Percentiles rank a stretch among this genome's conserved stretches.
These are phyloP conservation scores for Crax fasciolata DNA, from an alignment of 2,797 vertebrate genomes.

Conservation along the genomic window DNA sequence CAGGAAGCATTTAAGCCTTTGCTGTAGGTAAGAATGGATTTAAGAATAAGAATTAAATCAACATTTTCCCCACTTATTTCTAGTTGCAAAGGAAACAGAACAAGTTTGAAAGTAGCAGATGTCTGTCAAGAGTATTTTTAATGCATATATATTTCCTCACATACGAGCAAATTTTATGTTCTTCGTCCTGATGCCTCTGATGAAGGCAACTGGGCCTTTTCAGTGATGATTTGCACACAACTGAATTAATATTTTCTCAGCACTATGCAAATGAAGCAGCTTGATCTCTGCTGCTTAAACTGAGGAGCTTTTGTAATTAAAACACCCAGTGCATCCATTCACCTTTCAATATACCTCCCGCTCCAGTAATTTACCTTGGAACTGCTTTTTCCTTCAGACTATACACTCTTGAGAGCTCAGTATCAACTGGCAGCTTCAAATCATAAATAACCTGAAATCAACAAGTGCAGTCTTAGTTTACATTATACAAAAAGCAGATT, in stretches of 20 bases:
- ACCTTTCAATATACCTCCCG: neutral
- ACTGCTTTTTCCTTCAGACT: conserved; percentile 65
- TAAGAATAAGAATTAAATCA: neutral
- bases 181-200: neutral
- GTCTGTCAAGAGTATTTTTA: neutral
- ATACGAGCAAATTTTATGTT: accelerated
- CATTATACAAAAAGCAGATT: neutral
- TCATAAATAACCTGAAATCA: conserved; percentile 79
- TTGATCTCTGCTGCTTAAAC: neutral
- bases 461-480: neutral
- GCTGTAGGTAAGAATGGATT: neutral
- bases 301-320: neutral
- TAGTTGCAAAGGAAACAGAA: neutral
- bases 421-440: conserved; percentile 76
- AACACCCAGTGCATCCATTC: neutral
- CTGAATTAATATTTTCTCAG: neutral
- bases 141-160: neutral
- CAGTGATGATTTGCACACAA: neutral
- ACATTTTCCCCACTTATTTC: neutral
- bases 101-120: neutral
- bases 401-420: conserved; percentile 76
- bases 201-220: neutral
- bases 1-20: neutral
- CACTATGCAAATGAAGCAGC: neutral
- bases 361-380: conserved; percentile 71